phyloP scores from a whole-genome alignment of 2,888 invertebrate species.

The Chymomyza amoena region DNA sequence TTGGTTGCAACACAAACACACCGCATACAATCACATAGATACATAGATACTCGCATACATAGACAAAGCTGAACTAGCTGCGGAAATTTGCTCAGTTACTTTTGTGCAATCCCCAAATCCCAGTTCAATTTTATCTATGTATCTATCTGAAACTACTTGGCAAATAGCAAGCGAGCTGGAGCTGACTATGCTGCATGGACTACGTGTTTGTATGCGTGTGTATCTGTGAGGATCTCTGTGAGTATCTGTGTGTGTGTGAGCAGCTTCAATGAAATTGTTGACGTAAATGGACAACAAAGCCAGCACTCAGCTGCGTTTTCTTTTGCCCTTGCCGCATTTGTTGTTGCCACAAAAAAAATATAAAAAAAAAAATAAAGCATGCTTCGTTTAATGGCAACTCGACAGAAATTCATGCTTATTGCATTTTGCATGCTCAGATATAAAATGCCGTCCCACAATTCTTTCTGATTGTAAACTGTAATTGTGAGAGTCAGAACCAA shows the following conservation, averaged over 20 bases:
- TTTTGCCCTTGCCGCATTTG: constrained; percentile 22
- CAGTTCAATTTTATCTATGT: constrained; percentile 74
- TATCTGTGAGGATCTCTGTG: constrained; percentile 3
- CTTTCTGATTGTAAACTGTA: constrained; percentile 10
- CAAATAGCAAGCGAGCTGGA: constrained; percentile 47
- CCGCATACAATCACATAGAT: not conserved
- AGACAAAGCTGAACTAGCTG: constrained; percentile 62
- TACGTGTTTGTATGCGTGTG: constrained; percentile 1
- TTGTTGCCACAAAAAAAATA: constrained; percentile 1
- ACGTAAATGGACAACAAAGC: constrained; percentile 71
- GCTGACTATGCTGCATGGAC: constrained; percentile 5
- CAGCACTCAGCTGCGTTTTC: constrained; percentile 58
- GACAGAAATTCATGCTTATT: constrained; percentile 56
- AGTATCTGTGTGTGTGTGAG: constrained; percentile 23
- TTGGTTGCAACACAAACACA: constrained; percentile 35
- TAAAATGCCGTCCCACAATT: constrained; percentile 26
- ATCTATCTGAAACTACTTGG: constrained; percentile 67
- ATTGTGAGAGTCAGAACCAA: not conserved
- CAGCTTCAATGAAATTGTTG: constrained; percentile 62
- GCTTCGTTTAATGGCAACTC: constrained; percentile 61
- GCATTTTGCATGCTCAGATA: constrained; percentile 51
- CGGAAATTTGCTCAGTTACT: constrained; percentile 74
- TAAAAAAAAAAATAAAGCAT: constrained; percentile 41
- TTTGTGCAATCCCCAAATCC: constrained; percentile 71
- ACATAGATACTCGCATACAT: not conserved